Conservation (phyloP, 1,140 invertebrate species). For the Papilio polyxenes region DNA sequence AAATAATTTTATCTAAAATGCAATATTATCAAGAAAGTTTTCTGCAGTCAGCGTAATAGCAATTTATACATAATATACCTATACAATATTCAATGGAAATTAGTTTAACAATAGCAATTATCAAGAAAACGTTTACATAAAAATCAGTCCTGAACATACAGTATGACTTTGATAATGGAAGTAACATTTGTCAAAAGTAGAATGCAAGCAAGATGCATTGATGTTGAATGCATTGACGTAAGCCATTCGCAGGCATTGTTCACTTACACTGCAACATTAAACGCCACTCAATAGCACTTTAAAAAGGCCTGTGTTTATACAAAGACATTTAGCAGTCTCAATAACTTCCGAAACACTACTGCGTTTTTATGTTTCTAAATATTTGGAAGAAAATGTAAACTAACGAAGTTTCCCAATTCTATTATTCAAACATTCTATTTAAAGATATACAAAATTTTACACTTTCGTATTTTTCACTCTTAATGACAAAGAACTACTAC, state of each 20-base stretch:
- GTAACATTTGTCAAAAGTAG: constrained; percentile 15
- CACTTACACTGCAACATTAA: neutral
- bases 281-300: neutral
- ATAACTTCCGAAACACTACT: neutral
- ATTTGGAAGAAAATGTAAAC: too few relatives aligned
- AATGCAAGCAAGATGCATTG: neutral
- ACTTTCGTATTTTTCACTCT: too few relatives aligned
- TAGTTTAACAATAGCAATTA: neutral
- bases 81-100: neutral
- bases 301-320: neutral
- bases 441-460: too few relatives aligned
- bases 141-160: neutral
- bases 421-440: too few relatives aligned
- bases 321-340: neutral
- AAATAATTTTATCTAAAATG: too few relatives aligned
- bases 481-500: too few relatives aligned
- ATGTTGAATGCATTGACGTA: constrained; percentile 6
- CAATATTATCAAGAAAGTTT: neutral
- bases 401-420: too few relatives aligned
- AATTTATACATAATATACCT: neutral
- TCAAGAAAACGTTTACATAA: neutral
- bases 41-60: neutral
- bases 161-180: neutral
- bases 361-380: neutral
- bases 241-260: constrained; percentile 19